Evolutionary conservation across 2,797 vertebrate species (phyloP).

Genomic region (Percopsis omiscomaycus): DNA sequence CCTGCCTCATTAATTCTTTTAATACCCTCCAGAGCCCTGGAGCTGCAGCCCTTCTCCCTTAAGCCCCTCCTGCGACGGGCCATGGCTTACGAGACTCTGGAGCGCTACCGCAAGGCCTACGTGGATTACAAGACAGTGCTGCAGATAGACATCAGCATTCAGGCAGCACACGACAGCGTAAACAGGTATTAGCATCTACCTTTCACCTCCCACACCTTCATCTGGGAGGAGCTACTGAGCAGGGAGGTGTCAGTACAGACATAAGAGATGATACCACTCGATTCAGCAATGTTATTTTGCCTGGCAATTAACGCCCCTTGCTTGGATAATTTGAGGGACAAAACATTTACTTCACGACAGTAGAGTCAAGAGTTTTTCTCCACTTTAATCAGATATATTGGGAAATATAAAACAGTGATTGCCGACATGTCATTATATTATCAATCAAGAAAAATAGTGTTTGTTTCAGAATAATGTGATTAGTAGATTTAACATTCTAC

Average conservation of each 20-base stretch:
- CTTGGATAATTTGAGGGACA: neutral
- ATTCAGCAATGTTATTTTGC: too few relatives aligned
- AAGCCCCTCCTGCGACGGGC: slow-evolving; percentile 93
- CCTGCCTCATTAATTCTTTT: slow-evolving; percentile 44
- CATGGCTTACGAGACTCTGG: slow-evolving; percentile 88
- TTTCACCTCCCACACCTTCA: neutral
- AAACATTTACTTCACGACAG: neutral
- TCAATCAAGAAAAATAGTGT: too few relatives aligned
- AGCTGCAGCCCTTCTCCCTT: slow-evolving; percentile 88
- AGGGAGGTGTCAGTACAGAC: neutral
- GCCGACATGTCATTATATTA: too few relatives aligned
- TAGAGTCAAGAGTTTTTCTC: too few relatives aligned
- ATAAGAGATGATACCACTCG: too few relatives aligned
- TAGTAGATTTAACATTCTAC: too few relatives aligned
- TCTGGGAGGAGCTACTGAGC: neutral
- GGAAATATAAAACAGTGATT: too few relatives aligned
- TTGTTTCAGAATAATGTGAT: too few relatives aligned
- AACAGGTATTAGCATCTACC: slow-evolving; percentile 69
- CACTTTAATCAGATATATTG: too few relatives aligned
- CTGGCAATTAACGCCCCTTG: too few relatives aligned
- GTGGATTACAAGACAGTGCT: slow-evolving; percentile 92
- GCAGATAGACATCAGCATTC: slow-evolving; percentile 88
- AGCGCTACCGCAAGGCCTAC: slow-evolving; percentile 90
- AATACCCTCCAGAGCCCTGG: slow-evolving; percentile 86
- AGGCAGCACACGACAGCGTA: slow-evolving; percentile 86